Evolutionary conservation across 2,797 vertebrate genomes (phyloP).

Genomic region (Lateolabrax maculatus): DNA sequence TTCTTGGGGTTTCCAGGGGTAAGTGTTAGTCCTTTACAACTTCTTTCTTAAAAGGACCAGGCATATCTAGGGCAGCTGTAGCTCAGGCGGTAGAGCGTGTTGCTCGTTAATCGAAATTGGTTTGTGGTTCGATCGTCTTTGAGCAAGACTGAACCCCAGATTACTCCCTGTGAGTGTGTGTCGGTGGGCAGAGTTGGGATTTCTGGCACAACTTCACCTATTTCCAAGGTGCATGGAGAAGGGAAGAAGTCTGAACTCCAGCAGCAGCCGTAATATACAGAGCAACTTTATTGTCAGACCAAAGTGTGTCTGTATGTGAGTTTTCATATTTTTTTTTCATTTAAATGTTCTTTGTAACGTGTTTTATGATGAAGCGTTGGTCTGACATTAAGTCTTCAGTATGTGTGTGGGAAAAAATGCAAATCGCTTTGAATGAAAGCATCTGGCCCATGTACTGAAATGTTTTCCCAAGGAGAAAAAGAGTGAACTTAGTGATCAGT

Average conservation of each 20-base stretch:
- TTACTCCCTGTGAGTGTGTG: neutral
- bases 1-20: too few relatives aligned
- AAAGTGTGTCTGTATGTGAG: too few relatives aligned
- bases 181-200: neutral
- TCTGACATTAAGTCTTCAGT: neutral
- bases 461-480: neutral
- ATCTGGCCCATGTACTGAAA: neutral
- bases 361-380: neutral
- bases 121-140: constrained; percentile 5
- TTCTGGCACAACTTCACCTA: neutral
- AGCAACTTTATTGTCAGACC: neutral
- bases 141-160: neutral
- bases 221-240: too few relatives aligned
- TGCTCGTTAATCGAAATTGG: neutral
- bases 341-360: neutral
- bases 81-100: neutral
- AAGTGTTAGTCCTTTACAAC: neutral
- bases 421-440: neutral
- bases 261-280: neutral
- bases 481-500: neutral
- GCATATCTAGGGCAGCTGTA: neutral
- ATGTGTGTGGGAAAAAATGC: neutral
- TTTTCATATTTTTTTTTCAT: neutral
- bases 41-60: neutral
- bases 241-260: neutral